phyloP scores from a whole-genome alignment of 2,797 vertebrate genomes.

The Glossophaga mutica region DNA sequence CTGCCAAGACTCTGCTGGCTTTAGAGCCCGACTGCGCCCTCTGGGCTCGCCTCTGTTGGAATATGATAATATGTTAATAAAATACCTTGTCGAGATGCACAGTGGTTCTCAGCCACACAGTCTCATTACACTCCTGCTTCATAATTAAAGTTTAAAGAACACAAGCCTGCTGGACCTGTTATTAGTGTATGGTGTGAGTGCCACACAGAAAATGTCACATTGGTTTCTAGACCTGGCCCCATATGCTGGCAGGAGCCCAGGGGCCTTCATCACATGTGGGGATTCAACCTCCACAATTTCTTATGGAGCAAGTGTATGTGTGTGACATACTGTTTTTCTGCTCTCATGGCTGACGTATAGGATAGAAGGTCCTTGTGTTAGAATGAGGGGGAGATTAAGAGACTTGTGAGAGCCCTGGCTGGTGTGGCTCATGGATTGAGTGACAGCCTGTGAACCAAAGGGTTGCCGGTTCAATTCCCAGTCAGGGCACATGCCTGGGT shows the following conservation, averaged over 20 bases:
- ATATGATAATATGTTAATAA: slow-evolving; percentile 52
- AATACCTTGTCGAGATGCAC: slow-evolving; percentile 60
- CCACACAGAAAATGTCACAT: neutral
- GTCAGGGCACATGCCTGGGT: too few relatives aligned
- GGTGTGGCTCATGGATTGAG: too few relatives aligned
- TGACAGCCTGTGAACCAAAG: too few relatives aligned
- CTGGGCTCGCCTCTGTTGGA: slow-evolving; percentile 27
- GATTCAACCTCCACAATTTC: neutral
- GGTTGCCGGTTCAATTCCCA: too few relatives aligned
- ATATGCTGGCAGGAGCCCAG: slow-evolving; percentile 8
- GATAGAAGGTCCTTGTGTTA: neutral
- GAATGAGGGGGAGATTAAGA: neutral
- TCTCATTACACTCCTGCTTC: slow-evolving; percentile 52
- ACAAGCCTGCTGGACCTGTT: neutral
- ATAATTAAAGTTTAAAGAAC: slow-evolving; percentile 69
- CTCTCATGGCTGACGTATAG: neutral
- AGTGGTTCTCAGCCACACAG: slow-evolving; percentile 37
- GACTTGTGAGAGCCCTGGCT: neutral
- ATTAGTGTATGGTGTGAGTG: neutral
- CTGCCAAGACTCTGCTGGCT: slow-evolving; percentile 42
- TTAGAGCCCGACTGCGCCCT: neutral
- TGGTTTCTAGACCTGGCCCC: slow-evolving; percentile 35
- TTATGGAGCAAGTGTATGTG: neutral
- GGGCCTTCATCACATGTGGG: neutral
- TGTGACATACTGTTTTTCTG: neutral